Evolutionary conservation across 2,888 invertebrate genomes (phyloP), one percentile per base, ranked within the genome.

Genomic region (Dicranocentrus wangi): DNA sequence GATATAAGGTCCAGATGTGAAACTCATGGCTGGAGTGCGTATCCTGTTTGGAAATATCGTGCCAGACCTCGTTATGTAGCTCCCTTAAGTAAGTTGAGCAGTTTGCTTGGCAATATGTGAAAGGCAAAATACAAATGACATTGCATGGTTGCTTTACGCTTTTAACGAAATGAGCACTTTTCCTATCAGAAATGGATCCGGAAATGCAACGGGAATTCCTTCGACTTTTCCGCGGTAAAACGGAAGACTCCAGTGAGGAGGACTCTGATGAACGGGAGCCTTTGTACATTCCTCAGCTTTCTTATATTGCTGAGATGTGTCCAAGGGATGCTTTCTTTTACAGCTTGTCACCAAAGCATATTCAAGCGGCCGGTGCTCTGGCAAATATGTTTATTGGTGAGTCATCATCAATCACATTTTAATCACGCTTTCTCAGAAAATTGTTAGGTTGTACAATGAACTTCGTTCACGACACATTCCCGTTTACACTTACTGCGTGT

Each of bases 251-350:
- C 3, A 65, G 63, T 21, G 76, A 70, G 23, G 81, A 75, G 23
- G 75, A 76, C 15, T 80, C 79, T 8, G 21, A 60, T 13, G 51
- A 51, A n/a, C 10, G 47, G n/a, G 61, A 32, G n/a, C 15, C 13
- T 3, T 32, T 43, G 5, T 19, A 63, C 15, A 43, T 73, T 19
- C 63, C 68, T 1, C 42, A 47, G 42, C 39, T 81, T 8, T 15
- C 68, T 1, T 61, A 32, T 10, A 61, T 82, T 3, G 32, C 66
- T 7, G 66, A 66, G 19, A 80, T 82, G 79, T 82, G 82, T 25
- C 78, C 82, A 0, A 63, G 53, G 27, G 51, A 79, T 19, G 80
- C 82, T 8, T 82, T 82, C 27, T 82, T 80, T 55, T 82, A 82
- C 60, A 80, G 82, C 25, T 65, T 76, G 43, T 58, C 43, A 1